Evolutionary conservation across 2,797 vertebrate species (phyloP).

Genomic region (Hyperoplus immaculatus): DNA sequence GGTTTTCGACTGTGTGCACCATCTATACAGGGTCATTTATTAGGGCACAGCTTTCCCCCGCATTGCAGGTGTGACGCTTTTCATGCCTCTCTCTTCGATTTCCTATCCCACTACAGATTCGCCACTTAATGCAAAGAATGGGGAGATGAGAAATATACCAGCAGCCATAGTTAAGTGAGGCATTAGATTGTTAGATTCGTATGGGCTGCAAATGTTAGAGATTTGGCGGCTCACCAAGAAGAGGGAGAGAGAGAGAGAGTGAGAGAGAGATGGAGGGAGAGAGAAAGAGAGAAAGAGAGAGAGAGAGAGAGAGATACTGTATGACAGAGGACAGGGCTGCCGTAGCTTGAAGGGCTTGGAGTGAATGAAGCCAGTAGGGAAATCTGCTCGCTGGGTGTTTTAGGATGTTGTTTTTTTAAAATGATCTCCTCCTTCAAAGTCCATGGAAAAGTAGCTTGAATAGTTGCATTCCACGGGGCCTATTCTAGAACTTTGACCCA

Average conservation of each 20-base stretch:
- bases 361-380: conserved; percentile 45
- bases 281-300: too few relatives aligned
- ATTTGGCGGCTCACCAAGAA: conserved; percentile 59
- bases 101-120: conserved; percentile 36
- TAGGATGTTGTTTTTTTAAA: conserved; percentile 42
- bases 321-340: conserved; percentile 38
- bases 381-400: conserved; percentile 43
- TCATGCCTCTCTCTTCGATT: conserved; percentile 36
- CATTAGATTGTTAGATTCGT: conserved; percentile 38
- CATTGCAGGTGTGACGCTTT: conserved; percentile 65
- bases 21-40: conserved; percentile 64
- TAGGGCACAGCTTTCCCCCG: conserved; percentile 50
- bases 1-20: conserved; percentile 21
- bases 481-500: conserved; percentile 11
- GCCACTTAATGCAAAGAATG: conserved; percentile 40
- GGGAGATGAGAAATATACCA: conserved; percentile 22
- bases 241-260: conserved; percentile 1
- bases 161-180: conserved; percentile 28
- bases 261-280: too few relatives aligned
- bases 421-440: conserved; percentile 29
- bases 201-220: conserved; percentile 29
- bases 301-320: neutral
- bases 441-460: conserved; percentile 43
- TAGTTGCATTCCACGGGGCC: conserved; percentile 17
- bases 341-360: conserved; percentile 67